Evolutionary conservation across 2,888 invertebrate species (phyloP), one percentile per base, ranked within the genome.

Genomic region (Neelides folsomi): DNA sequence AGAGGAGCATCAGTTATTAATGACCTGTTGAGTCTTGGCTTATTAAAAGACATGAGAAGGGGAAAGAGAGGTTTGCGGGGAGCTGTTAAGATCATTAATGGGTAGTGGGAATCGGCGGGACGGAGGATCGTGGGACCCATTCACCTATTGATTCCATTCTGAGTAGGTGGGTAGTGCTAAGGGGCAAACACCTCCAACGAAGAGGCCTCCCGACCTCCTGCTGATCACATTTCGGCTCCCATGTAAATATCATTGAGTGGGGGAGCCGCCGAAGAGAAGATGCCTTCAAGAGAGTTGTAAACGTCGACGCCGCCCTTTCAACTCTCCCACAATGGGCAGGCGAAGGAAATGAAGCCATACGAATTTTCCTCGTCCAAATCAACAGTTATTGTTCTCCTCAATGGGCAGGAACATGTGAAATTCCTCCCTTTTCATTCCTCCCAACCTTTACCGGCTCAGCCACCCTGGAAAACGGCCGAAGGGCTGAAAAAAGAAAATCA

Each of bases 111-210:
- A 27, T 27, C 27, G 27, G 27, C 27, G 27, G 27, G 27, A 27
- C 27, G 27, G 15, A 15, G 16, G 15, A 43, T 16, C 18, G 43
- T 19, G 12, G 43, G 16, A 43, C 18, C 43, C 18, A n/a, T 15
- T 13, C 19, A n/a, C 16, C 19, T 43, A 19, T 13, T 16, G 19
- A 19, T 18, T 48, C 13, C 39, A 38, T 19, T 41, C 18, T 27
- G 10, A n/a, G 18, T 27, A 18, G 20, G 9, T 27, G 13, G 43
- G 9, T 15, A 48, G 39, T 50, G 55, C 52, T 52, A 45, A 47
- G 52, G 50, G 48, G 46, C 49, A 52, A 54, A 52, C 53, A 54
- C 56, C 56, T 56, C 56, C 56, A 56, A 56, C 56, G 56, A 56
- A 51, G 56, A 37, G 38, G 44, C 20, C 49, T 20, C 16, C 44